A percentile compares a stretch with the other conserved stretches of the same genome.
phyloP scores from a whole-genome alignment of 1,140 invertebrate genomes.

The Micrasema longulum region DNA sequence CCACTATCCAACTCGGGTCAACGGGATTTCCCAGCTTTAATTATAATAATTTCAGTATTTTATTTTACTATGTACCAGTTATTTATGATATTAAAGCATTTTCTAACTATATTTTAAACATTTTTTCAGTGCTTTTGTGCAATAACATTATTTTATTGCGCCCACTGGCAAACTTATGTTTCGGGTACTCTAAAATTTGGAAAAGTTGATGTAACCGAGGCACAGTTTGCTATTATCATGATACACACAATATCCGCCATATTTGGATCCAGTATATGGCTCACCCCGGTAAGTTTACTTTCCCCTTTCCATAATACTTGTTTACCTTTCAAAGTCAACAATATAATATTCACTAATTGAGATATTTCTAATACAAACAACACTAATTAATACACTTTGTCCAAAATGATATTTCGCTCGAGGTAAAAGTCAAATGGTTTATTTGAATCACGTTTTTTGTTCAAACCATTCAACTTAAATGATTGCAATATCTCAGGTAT shows the following conservation, averaged over 20 bases:
- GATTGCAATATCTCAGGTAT: no score
- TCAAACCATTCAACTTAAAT: no score
- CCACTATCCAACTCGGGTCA: no score
- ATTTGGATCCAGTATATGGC: slow-evolving; percentile 90
- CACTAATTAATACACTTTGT: no score
- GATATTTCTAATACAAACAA: background rate
- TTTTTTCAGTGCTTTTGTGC: slow-evolving; percentile 88
- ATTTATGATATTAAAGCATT: background rate
- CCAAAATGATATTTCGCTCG: no score
- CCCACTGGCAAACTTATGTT: slow-evolving; percentile 99
- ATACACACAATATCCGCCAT: slow-evolving; percentile 90
- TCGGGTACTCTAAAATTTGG: slow-evolving; percentile 94
- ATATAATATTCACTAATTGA: no score
- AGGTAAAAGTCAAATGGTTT: no score
- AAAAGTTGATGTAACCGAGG: slow-evolving; percentile 97
- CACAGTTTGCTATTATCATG: slow-evolving; percentile 92
- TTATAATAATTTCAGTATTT: background rate
- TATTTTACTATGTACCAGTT: background rate
- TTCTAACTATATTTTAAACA: no score
- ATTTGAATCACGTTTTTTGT: no score
- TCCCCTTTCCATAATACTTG: slow-evolving; percentile 39
- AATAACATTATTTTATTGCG: slow-evolving; percentile 95
- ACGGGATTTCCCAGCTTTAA: no score
- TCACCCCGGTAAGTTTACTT: slow-evolving; percentile 75
- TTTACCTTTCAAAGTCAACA: slow-evolving; percentile 44